Base-by-base conservation (phyloP, 2,113 vertebrate species). In the Chitala chitala region DNA sequence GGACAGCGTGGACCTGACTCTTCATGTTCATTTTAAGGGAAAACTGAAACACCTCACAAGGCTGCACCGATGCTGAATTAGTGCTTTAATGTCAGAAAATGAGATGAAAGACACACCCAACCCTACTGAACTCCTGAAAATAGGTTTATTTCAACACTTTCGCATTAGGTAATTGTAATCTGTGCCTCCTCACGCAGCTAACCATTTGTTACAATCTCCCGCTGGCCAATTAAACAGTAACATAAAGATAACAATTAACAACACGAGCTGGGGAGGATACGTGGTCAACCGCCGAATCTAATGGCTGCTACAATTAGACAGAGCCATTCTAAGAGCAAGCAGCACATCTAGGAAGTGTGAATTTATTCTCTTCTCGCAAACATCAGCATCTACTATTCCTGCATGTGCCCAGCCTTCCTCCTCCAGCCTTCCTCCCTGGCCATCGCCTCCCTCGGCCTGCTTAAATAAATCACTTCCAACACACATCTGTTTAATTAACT, bases 1-100 rank as follows among this genome's bases (percentile, higher is more conserved):
- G 46, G 5, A 69, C 9, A 69, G n/a, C n/a, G 17, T 50, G 26
- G 44, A 31, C 29, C 29, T 53, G 44, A 69, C 46, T 17, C 17
- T 51, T 26, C 20, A 40, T 4, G n/a, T 44, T 10, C 24, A 4
- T 69, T 31, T 33, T 22, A 51, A 59, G 55, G 38, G n/a, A 10
- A 48, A 87, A 89, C 85, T 85, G 77, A 74, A 78, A 76, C 75
- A 61, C 80, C 84, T 85, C 71, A 78, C 77, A 82, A 81, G 44
- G 77, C 77, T 76, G 66, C 71, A 59, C 53, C 59, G 75, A 79
- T 77, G 79, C 72, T 79, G 80, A 76, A 82, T 78, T 75, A 84
- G 75, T 74, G 71, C 5, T 69, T 68, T 38, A 76, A 70, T 69
- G 71, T 12, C 31, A 33, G 33, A 29, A 44, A 68, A 66, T 9